phyloP scores from a whole-genome alignment of 2,797 vertebrate species.

The Knipowitschia caucasica region DNA sequence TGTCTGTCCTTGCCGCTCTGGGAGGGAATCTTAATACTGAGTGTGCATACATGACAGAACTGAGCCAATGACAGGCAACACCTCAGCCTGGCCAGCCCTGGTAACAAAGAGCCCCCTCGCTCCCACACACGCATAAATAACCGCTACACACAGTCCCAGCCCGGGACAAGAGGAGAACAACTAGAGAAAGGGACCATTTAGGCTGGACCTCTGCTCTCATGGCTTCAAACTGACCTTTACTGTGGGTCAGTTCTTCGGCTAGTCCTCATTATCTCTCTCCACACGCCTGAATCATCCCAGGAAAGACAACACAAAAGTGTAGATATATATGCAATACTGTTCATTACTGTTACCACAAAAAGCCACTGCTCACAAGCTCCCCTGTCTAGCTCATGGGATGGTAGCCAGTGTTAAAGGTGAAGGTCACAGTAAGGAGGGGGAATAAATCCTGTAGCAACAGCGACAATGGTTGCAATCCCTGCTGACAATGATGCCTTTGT shows the following conservation, averaged over 20 bases:
- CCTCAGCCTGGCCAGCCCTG: conserved; percentile 45
- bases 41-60: conserved; percentile 61
- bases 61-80: conserved; percentile 55
- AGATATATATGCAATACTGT: conserved; percentile 58
- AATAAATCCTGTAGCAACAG: conserved; percentile 71
- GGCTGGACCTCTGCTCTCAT: conserved; percentile 65
- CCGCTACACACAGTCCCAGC: conserved; percentile 54
- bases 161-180: conserved; percentile 51
- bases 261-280: conserved; percentile 26
- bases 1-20: conserved; percentile 57
- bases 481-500: conserved; percentile 75
- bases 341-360: conserved; percentile 40
- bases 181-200: conserved; percentile 69
- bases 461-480: conserved; percentile 66
- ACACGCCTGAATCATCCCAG: conserved; percentile 62
- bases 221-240: conserved; percentile 71
- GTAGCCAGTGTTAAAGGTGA: conserved; percentile 67
- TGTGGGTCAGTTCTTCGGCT: conserved; percentile 64
- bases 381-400: conserved; percentile 56
- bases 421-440: conserved; percentile 70
- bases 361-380: conserved; percentile 47
- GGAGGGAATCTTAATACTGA: conserved; percentile 57
- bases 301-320: conserved; percentile 57
- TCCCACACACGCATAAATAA: conserved; percentile 76
- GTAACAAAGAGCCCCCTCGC: conserved; percentile 60